These are phyloP conservation scores for Drosophila melanogaster DNA, from an alignment of 1,140 invertebrate genomes.

Conservation along the genomic window DNA sequence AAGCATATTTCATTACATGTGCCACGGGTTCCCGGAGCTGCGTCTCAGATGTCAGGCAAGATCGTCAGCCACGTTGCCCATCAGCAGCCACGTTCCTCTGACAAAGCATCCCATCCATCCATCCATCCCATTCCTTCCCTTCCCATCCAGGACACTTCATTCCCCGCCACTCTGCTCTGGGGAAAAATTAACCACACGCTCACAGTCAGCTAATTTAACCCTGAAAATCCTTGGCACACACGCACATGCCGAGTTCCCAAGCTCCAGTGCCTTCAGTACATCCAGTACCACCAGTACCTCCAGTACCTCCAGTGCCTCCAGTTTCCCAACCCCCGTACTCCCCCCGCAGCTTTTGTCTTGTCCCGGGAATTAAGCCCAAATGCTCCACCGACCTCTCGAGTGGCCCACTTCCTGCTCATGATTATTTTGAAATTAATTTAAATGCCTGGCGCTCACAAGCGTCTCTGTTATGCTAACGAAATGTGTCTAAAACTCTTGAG, in stretches of 20 bases:
- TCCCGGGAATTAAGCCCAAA: slow-evolving; percentile 21
- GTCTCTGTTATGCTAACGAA: neutral
- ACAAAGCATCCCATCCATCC: slow-evolving; percentile 24
- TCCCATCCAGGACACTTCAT: neutral
- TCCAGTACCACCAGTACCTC: too few relatives aligned
- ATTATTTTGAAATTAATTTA: slow-evolving; percentile 81
- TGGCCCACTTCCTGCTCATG: slow-evolving; percentile 53
- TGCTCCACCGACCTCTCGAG: slow-evolving; percentile 3
- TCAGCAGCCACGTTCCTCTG: slow-evolving; percentile 42
- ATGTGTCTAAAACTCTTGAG: neutral
- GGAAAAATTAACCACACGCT: slow-evolving; percentile 75
- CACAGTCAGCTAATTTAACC: slow-evolving; percentile 75
- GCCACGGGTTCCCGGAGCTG: slow-evolving; percentile 14
- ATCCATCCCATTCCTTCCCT: neutral
- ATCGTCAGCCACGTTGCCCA: slow-evolving; percentile 51
- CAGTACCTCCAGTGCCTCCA: too few relatives aligned
- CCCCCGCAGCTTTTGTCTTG: slow-evolving; percentile 19
- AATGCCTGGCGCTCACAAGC: slow-evolving; percentile 44
- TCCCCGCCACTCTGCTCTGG: slow-evolving; percentile 15
- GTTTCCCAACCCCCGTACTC: too few relatives aligned
- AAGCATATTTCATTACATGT: slow-evolving; percentile 78
- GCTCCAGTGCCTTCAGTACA: neutral
- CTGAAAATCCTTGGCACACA: slow-evolving; percentile 58
- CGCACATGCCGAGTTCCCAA: slow-evolving; percentile 20
- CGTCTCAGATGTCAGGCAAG: slow-evolving; percentile 72